Evolutionary conservation across 2,888 invertebrate genomes (phyloP).

Genomic region (Leuctra nigra): DNA sequence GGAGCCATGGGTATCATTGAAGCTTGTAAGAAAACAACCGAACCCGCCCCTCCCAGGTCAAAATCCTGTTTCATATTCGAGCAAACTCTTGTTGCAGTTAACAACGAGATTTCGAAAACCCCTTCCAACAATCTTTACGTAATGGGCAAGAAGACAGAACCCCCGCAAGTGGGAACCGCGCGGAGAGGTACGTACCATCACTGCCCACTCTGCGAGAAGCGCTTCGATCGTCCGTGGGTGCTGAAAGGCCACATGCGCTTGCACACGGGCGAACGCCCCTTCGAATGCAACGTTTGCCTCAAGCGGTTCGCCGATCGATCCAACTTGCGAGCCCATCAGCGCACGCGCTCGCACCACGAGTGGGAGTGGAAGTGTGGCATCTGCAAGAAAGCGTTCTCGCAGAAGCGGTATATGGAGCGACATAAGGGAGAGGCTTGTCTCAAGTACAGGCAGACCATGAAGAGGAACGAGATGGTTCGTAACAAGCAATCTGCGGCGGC

Average conservation of each 20-base stretch:
- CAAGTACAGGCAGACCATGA: constrained; percentile 42
- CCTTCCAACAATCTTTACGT: not conserved
- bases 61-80: not conserved
- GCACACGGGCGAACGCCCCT: constrained; percentile 64
- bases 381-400: constrained; percentile 64
- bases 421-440: constrained; percentile 58
- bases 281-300: constrained; percentile 57
- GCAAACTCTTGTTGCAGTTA: not conserved
- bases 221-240: constrained; percentile 64
- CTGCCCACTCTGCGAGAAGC: constrained; percentile 55
- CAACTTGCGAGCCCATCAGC: constrained; percentile 64
- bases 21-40: not conserved
- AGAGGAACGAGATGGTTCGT: not conserved
- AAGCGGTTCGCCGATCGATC: constrained; percentile 63
- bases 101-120: no score
- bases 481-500: no score
- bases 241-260: constrained; percentile 59
- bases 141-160: not conserved
- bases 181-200: constrained; percentile 41
- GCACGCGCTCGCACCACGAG: constrained; percentile 60
- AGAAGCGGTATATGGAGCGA: constrained; percentile 56
- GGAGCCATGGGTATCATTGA: not conserved
- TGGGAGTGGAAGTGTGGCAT: constrained; percentile 60
- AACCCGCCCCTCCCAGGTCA: not conserved
- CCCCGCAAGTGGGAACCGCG: not conserved